Conservation (phyloP, 2,113 vertebrate genomes). For the Balaenoptera acutorostrata region DNA sequence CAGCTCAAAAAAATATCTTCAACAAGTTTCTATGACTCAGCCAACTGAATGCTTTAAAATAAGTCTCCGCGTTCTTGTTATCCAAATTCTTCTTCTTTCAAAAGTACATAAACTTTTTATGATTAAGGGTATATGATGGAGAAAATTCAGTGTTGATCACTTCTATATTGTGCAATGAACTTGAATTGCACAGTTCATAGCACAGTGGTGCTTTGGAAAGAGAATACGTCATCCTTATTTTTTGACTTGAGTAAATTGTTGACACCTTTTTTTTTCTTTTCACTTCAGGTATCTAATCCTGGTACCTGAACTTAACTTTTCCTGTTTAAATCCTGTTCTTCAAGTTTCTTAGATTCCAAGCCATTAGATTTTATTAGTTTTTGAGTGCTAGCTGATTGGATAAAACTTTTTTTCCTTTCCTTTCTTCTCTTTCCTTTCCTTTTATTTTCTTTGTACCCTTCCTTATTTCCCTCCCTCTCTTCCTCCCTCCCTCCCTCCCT, state of each 20-base stretch:
- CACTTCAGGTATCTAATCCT: neutral
- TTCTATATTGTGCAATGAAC: neutral
- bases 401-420: neutral
- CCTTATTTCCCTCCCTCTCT: too few relatives aligned
- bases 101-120: neutral
- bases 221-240: neutral
- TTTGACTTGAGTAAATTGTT: constrained; percentile 23
- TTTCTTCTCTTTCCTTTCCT: neutral
- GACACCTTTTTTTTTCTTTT: constrained; percentile 3
- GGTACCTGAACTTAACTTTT: constrained; percentile 1
- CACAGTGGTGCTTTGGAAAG: neutral
- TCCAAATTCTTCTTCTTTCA: constrained; percentile 34
- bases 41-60: constrained; percentile 41
- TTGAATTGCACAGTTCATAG: constrained; percentile 28
- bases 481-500: too few relatives aligned
- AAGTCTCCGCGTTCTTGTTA: neutral
- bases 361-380: neutral
- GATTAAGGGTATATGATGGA: neutral
- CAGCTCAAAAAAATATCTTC: constrained; percentile 58
- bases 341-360: neutral
- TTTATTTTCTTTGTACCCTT: neutral
- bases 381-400: neutral
- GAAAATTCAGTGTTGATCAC: neutral
- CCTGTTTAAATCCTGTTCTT: neutral
- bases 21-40: constrained; percentile 32